Evolutionary conservation across 2,797 vertebrate species (phyloP).

Genomic region (Perodicticus potto): DNA sequence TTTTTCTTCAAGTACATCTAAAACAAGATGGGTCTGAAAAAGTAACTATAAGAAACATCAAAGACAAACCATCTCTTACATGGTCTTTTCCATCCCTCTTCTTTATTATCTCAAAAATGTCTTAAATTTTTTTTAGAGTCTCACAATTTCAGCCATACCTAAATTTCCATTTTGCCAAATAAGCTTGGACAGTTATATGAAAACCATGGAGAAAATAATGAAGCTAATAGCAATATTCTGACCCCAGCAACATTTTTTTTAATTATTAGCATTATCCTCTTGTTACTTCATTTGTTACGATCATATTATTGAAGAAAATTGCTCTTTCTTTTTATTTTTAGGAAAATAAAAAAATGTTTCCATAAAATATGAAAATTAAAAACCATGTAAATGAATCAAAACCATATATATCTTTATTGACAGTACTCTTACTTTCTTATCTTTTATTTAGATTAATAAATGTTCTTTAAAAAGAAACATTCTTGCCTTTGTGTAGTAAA

Average conservation of each 20-base stretch:
- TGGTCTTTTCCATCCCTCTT: slow-evolving; percentile 50
- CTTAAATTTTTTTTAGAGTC: slow-evolving; percentile 42
- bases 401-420: neutral
- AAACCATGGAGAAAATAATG: slow-evolving; percentile 46
- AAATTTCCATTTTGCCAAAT: slow-evolving; percentile 50
- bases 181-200: neutral
- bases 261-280: slow-evolving; percentile 3
- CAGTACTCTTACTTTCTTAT: neutral
- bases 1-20: slow-evolving; percentile 66
- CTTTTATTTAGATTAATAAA: neutral
- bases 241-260: neutral
- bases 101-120: slow-evolving; percentile 65
- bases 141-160: slow-evolving; percentile 48
- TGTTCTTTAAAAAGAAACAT: neutral
- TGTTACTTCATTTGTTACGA: neutral
- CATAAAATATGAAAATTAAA: slow-evolving; percentile 52
- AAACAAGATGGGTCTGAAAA: slow-evolving; percentile 58
- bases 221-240: neutral
- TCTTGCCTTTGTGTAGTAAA: neutral
- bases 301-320: neutral
- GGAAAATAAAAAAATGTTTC: neutral
- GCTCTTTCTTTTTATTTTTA: slow-evolving; percentile 21
- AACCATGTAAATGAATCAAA: slow-evolving; percentile 48
- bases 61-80: slow-evolving; percentile 58
- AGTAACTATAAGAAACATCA: slow-evolving; percentile 55